These are phyloP conservation scores for Archivesica marissinica DNA, from an alignment of 1,140 invertebrate species.

Conservation along the genomic window DNA sequence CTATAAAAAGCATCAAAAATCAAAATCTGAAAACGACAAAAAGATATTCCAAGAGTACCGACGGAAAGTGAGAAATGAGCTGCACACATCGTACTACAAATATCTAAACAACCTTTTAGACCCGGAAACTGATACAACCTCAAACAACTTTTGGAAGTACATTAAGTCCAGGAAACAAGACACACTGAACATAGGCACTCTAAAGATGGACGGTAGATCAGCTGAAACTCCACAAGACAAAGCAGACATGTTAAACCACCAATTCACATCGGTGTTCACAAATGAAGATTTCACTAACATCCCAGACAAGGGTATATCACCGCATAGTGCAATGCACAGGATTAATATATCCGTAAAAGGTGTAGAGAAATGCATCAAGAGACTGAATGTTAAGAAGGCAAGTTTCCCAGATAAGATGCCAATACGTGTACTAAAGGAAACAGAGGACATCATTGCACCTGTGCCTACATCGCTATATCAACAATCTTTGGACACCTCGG, in stretches of 20 bases:
- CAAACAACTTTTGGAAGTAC: background rate
- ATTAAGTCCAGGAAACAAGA: constrained; percentile 2
- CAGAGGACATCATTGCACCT: background rate
- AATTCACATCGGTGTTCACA: constrained; percentile 14
- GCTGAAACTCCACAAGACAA: background rate
- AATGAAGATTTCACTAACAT: background rate
- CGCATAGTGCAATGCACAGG: background rate
- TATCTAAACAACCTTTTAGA: background rate
- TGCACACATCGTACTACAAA: background rate
- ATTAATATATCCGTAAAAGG: background rate
- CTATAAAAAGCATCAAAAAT: background rate
- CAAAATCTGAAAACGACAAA: background rate
- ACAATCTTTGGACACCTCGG: background rate
- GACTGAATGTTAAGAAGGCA: background rate
- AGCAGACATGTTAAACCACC: background rate
- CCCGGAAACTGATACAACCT: background rate
- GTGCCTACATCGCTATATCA: background rate
- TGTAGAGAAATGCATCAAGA: background rate
- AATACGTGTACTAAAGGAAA: background rate
- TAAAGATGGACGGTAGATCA: background rate
- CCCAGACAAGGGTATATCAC: background rate
- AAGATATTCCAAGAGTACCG: background rate
- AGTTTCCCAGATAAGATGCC: background rate
- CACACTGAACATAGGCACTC: background rate
- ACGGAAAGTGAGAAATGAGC: background rate